Percentiles rank a stretch among this genome's conserved stretches.
These are phyloP conservation scores for Teleogryllus oceanicus DNA, from an alignment of 2,888 invertebrate genomes.

Conservation along the genomic window DNA sequence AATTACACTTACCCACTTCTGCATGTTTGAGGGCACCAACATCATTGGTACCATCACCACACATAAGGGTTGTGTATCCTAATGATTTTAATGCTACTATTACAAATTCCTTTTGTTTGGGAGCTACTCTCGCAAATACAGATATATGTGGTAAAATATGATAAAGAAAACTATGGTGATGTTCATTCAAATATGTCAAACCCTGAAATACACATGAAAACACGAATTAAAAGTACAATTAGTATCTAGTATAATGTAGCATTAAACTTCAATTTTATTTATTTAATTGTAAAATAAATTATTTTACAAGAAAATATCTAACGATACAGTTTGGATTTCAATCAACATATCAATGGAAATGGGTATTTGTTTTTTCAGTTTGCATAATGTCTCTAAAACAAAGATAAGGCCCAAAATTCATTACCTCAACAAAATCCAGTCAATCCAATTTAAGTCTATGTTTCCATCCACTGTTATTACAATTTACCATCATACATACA, in stretches of 20 bases:
- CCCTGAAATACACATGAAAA: conserved; percentile 50
- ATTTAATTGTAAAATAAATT: conserved; percentile 26
- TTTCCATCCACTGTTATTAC: too few species aligned
- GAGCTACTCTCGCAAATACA: conserved; percentile 95
- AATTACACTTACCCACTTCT: conserved; percentile 67
- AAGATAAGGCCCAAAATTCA: too few species aligned
- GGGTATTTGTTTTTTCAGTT: too few species aligned
- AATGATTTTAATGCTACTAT: conserved; percentile 82
- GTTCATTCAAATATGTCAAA: conserved; percentile 63
- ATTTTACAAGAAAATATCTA: too few species aligned
- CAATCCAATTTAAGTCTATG: too few species aligned
- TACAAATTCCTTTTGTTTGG: conserved; percentile 97
- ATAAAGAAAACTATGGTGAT: conserved; percentile 61
- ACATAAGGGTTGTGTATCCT: conserved; percentile 94
- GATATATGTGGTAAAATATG: conserved; percentile 79
- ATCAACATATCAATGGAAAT: too few species aligned
- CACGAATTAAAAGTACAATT: too few species aligned
- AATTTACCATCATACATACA: neutral
- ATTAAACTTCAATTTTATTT: conserved; percentile 31
- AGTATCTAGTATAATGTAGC: too few species aligned
- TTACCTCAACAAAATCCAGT: too few species aligned
- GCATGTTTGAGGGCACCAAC: conserved; percentile 99
- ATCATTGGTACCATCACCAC: conserved; percentile 99
- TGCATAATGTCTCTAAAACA: too few species aligned
- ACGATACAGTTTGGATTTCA: too few species aligned